A percentile compares a stretch with the other conserved stretches of the same genome.
These are phyloP conservation scores for Oncorhynchus clarkii DNA, from an alignment of 2,113 vertebrate species.

Conservation along the genomic window DNA sequence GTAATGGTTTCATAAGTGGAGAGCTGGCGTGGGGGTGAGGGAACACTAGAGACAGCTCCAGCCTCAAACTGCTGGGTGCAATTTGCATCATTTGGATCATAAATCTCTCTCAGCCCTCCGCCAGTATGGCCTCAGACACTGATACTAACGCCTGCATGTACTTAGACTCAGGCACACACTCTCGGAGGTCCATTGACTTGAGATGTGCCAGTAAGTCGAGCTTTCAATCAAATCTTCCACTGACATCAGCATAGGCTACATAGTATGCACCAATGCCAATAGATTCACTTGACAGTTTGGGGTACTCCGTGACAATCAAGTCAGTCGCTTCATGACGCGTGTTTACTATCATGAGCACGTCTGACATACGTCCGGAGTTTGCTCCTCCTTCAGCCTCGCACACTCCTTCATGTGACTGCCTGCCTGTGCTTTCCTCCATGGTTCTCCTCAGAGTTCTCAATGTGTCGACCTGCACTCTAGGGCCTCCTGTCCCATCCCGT, in stretches of 20 bases:
- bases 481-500: background rate
- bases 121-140: background rate
- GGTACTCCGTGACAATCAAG: background rate
- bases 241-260: background rate
- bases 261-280: background rate
- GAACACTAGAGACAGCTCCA: constrained; percentile 34
- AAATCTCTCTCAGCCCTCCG: constrained; percentile 23
- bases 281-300: background rate
- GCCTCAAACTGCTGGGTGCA: constrained; percentile 44
- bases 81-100: constrained; percentile 41
- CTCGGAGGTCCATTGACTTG: background rate
- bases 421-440: background rate
- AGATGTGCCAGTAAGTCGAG: background rate
- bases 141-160: background rate
- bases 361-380: no score
- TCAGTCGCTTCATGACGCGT: background rate
- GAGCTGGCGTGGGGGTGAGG: constrained; percentile 11
- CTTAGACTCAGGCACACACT: background rate
- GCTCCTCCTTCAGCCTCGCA: background rate
- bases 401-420: background rate
- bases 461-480: background rate
- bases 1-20: constrained; percentile 4
- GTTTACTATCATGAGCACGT: no score
- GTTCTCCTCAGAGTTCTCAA: background rate
- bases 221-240: background rate